phyloP scores from a whole-genome alignment of 2,888 invertebrate species.

The Trichogramma dendrolimi region DNA sequence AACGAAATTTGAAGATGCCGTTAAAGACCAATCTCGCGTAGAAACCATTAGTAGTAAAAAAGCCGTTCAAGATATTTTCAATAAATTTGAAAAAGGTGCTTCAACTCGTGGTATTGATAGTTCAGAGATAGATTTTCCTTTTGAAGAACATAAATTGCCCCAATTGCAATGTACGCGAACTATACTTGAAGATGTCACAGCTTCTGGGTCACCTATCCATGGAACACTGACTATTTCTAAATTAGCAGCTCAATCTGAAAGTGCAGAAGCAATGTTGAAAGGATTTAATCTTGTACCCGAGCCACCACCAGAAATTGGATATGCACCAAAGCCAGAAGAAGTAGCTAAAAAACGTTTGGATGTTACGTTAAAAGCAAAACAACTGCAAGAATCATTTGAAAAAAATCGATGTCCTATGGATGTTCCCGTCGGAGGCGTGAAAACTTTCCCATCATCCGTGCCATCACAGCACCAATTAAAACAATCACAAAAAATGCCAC shows the following conservation, averaged over 20 bases:
- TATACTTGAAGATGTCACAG: constrained; percentile 43
- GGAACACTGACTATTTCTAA: constrained; percentile 43
- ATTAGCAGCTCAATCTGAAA: constrained; percentile 44
- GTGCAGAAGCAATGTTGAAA: constrained; percentile 47
- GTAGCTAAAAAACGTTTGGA: constrained; percentile 53
- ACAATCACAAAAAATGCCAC: constrained; percentile 28
- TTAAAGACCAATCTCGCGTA: constrained; percentile 26
- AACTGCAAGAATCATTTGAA: constrained; percentile 59
- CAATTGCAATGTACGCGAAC: constrained; percentile 40
- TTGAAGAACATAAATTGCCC: constrained; percentile 44
- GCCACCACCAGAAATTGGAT: constrained; percentile 69
- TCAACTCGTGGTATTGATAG: constrained; percentile 44
- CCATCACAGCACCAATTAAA: constrained; percentile 34
- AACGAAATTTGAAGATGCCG: constrained; percentile 43
- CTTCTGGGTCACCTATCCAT: constrained; percentile 44
- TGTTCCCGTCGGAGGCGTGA: constrained; percentile 59
- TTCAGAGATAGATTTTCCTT: constrained; percentile 48
- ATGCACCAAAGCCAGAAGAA: constrained; percentile 55
- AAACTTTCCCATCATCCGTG: constrained; percentile 52
- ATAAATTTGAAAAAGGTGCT: constrained; percentile 43
- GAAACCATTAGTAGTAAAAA: constrained; percentile 41
- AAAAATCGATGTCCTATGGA: constrained; percentile 55
- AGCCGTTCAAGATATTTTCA: constrained; percentile 45
- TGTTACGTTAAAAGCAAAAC: constrained; percentile 59
- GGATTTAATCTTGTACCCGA: constrained; percentile 62